Evolutionary conservation across 2,888 invertebrate species (phyloP).

Genomic region (Callyntrura guangdongensis): DNA sequence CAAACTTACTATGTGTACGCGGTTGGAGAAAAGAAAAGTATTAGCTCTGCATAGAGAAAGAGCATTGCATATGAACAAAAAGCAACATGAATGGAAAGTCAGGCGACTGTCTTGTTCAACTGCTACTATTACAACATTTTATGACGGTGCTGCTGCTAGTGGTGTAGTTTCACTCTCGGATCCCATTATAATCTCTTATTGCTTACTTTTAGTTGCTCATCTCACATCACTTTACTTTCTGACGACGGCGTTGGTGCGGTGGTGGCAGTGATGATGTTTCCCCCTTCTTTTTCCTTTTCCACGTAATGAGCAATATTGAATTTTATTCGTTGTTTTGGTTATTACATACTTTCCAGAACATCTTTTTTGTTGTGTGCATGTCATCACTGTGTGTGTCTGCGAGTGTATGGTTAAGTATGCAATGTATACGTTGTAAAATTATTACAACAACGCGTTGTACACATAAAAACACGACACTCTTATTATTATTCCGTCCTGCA

Average conservation of each 20-base stretch:
- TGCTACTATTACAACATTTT: constrained; percentile 51
- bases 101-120: constrained; percentile 53
- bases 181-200: constrained; percentile 75
- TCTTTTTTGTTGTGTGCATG: constrained; percentile 44
- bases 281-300: constrained; percentile 62
- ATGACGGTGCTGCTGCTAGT: constrained; percentile 28
- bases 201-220: constrained; percentile 75
- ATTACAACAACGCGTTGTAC: constrained; percentile 30
- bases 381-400: neutral
- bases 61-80: neutral
- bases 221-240: constrained; percentile 69
- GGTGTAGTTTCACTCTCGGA: constrained; percentile 62
- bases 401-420: neutral
- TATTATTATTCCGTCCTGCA: too few relatives aligned
- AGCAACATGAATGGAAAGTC: constrained; percentile 33
- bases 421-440: neutral
- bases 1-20: neutral
- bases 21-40: constrained; percentile 17
- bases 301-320: constrained; percentile 79
- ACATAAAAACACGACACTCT: constrained; percentile 9
- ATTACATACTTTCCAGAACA: constrained; percentile 60
- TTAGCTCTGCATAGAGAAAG: constrained; percentile 13
- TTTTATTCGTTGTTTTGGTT: constrained; percentile 78
- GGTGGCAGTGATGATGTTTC: constrained; percentile 39
- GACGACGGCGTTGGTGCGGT: neutral